phyloP scores from a whole-genome alignment of 2,797 vertebrate species.

The Phrynocephalus guinanensis region DNA sequence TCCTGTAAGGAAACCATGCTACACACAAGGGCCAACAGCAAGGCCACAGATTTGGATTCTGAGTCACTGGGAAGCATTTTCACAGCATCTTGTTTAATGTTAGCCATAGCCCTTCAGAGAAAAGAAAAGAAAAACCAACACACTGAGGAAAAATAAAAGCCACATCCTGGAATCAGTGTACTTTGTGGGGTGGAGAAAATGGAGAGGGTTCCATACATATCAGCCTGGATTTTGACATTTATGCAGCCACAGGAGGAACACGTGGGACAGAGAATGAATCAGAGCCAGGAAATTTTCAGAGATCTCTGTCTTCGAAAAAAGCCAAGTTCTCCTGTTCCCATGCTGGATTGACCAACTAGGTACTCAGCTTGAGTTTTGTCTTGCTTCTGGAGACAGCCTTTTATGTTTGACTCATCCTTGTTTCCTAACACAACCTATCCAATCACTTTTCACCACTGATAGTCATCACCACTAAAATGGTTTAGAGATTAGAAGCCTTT shows the following conservation, averaged over 20 bases:
- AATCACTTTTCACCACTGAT: conserved; percentile 29
- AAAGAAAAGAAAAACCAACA: background rate
- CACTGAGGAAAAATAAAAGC: background rate
- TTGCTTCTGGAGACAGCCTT: background rate
- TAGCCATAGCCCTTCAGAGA: too few species aligned
- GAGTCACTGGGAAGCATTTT: background rate
- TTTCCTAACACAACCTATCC: conserved; percentile 49
- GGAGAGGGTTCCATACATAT: background rate
- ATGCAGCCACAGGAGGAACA: conserved; percentile 38
- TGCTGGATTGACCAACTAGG: background rate
- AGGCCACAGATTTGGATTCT: background rate
- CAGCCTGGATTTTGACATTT: conserved; percentile 6
- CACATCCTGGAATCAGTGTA: background rate
- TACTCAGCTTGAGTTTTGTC: background rate
- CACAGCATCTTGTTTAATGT: background rate
- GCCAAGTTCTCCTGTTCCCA: background rate
- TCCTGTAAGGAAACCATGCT: too few species aligned
- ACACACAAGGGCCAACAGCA: background rate
- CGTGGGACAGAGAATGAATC: background rate
- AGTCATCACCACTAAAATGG: conserved; percentile 16
- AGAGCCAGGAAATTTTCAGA: background rate
- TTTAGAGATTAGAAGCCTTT: background rate
- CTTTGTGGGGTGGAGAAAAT: background rate
- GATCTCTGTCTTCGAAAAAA: background rate
- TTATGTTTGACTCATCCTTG: conserved; percentile 28